Evolutionary conservation across 2,797 vertebrate species (phyloP), one percentile per base, ranked within the genome.

Genomic region (Sebastes kiyomatsui): DNA sequence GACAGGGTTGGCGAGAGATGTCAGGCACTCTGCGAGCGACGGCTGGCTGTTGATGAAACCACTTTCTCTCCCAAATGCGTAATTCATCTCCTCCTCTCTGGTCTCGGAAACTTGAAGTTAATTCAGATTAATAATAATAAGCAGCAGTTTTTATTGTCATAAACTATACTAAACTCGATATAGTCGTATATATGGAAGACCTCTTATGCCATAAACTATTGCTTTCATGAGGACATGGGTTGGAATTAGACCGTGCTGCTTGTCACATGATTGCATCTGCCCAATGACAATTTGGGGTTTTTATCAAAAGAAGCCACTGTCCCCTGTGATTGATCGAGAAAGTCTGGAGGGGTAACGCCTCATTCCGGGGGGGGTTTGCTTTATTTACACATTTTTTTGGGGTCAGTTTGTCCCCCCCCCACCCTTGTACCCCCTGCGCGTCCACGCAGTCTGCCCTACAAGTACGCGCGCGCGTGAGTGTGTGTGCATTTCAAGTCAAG

Each of bases 31-130:
- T 95, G 98, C 98, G 95, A 99, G 98, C 96, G 98, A 99, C 96
- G 98, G 98, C 97, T 97, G 98, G 96, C 98, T 99, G 97, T 99
- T 99, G 97, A 99, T 99, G 95, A 99, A 99, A 96, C 98, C 98
- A 94, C 97, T 98, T 96, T 99, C 98, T 97, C 98, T 96, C 97
- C 97, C 97, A 95, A 99, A 99, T 97, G 97, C 97, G 98, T 97
- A 98, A 98, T 98, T 99, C 98, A 99, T 99, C 97, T 97, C 97
- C 97, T 96, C 96, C 96, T 38, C 95, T 93, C 96, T 94, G 95
- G 96, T 96, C 94, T 95, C 93, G 93, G 95, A 96, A 97, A 95
- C 92, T 96, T 96, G 94, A 64, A 67, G 55, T 67, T 13, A 95
- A 96, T 94, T 94, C 92, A 92, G 94, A 96, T 75, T 14, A 38